Evolutionary conservation across 2,888 invertebrate species (phyloP).

Genomic region (Sarcophaga carnaria): DNA sequence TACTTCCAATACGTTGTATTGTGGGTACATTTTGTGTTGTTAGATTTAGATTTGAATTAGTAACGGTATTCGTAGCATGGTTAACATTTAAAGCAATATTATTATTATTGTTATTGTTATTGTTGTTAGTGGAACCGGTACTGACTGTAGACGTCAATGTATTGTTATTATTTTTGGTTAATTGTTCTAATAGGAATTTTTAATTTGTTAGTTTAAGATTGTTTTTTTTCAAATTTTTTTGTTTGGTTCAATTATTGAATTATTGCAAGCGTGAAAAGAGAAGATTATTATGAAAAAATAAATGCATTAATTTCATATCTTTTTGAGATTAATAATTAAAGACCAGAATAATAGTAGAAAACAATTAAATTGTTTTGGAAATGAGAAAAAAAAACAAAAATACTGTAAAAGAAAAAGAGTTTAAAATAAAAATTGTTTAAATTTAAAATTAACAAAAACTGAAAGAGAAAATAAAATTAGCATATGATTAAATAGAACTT

Average conservation of each 20-base stretch:
- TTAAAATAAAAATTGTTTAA: constrained; percentile 59
- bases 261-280: constrained; percentile 56
- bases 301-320: constrained; percentile 33
- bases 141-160: constrained; percentile 57
- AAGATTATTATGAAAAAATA: constrained; percentile 50
- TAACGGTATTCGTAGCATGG: constrained; percentile 32
- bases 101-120: neutral
- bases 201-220: constrained; percentile 51
- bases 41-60: constrained; percentile 43
- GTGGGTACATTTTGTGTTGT: constrained; percentile 71
- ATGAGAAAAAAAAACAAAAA: constrained; percentile 44
- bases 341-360: constrained; percentile 21
- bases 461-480: constrained; percentile 57
- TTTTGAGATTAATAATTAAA: constrained; percentile 11
- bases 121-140: constrained; percentile 60
- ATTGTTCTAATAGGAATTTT: constrained; percentile 56
- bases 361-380: constrained; percentile 15
- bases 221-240: constrained; percentile 17
- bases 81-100: constrained; percentile 39
- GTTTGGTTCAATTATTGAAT: constrained; percentile 39
- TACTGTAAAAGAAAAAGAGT: constrained; percentile 67
- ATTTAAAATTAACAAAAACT: constrained; percentile 54
- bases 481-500: constrained; percentile 28
- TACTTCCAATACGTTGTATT: constrained; percentile 78
- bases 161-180: constrained; percentile 67